Evolutionary conservation across 2,113 vertebrate genomes (phyloP).

Genomic region (Paralichthys olivaceus): DNA sequence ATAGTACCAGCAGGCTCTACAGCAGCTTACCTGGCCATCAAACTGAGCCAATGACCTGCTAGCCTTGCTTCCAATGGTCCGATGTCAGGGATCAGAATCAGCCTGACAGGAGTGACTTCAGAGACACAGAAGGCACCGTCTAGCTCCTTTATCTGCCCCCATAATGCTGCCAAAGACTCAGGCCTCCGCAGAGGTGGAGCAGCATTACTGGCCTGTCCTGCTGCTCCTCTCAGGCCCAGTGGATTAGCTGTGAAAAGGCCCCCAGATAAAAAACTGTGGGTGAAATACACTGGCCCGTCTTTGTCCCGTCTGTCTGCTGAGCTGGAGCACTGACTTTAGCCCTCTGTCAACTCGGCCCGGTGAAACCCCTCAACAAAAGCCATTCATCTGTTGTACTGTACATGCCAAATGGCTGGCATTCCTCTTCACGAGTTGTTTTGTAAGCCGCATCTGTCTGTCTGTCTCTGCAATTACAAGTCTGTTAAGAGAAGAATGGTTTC

Average conservation of each 20-base stretch:
- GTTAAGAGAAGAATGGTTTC: constrained; percentile 77
- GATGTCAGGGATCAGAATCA: constrained; percentile 73
- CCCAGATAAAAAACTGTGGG: constrained; percentile 71
- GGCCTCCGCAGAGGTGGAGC: constrained; percentile 73
- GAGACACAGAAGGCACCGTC: constrained; percentile 75
- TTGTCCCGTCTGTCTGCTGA: constrained; percentile 77
- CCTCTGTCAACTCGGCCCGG: constrained; percentile 71
- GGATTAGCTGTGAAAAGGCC: constrained; percentile 81
- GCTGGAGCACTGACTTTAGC: constrained; percentile 78
- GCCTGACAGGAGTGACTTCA: constrained; percentile 66
- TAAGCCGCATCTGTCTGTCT: constrained; percentile 78
- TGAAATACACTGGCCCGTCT: constrained; percentile 76
- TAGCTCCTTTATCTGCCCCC: constrained; percentile 72
- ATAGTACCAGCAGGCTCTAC: constrained; percentile 57
- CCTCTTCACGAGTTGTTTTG: constrained; percentile 77
- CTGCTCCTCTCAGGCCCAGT: constrained; percentile 75
- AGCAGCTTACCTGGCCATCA: constrained; percentile 74
- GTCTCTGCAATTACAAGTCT: constrained; percentile 75
- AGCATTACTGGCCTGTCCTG: constrained; percentile 77
- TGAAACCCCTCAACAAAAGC: constrained; percentile 80
- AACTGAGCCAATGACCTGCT: constrained; percentile 64
- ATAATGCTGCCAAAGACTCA: constrained; percentile 76
- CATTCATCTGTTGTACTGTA: constrained; percentile 81
- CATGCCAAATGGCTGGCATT: constrained; percentile 79
- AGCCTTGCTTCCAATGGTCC: constrained; percentile 55